Conservation (phyloP, 2,888 invertebrate genomes). For the Mesorhabditis sp. region DNA sequence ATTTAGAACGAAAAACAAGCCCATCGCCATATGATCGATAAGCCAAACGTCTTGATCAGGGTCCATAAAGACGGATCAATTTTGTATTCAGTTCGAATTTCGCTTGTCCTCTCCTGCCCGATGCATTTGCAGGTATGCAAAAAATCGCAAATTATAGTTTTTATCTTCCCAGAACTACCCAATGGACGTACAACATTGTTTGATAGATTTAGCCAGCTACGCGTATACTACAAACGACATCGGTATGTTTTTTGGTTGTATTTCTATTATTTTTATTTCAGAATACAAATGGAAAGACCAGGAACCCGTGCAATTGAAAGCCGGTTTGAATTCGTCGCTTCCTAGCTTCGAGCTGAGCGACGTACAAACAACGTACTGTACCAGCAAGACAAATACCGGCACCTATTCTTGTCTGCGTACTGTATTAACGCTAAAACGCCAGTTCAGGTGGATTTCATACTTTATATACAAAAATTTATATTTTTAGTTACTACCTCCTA, state of each 20-base stretch:
- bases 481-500: conserved; percentile 85
- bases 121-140: conserved; percentile 82
- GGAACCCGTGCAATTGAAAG: conserved; percentile 87
- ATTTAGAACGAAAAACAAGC: conserved; percentile 91
- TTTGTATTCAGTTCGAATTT: conserved; percentile 70
- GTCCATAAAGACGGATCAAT: conserved; percentile 73
- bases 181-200: conserved; percentile 88
- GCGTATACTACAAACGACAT: conserved; percentile 95
- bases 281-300: conserved; percentile 83
- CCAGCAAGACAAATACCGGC: conserved; percentile 94
- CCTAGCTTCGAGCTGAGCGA: conserved; percentile 71
- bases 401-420: conserved; percentile 93
- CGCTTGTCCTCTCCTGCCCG: conserved; percentile 88
- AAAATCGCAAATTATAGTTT: background rate
- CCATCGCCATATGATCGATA: conserved; percentile 66
- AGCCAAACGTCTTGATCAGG: conserved; percentile 80
- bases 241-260: conserved; percentile 61
- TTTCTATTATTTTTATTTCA: conserved; percentile 10
- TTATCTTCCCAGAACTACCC: conserved; percentile 63
- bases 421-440: conserved; percentile 88
- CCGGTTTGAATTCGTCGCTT: conserved; percentile 65
- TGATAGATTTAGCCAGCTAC: conserved; percentile 90
- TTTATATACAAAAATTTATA: background rate
- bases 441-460: conserved; percentile 74
- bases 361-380: conserved; percentile 78